A percentile compares a stretch with the other conserved stretches of the same genome.
Conservation (phyloP, 2,888 invertebrate genomes). For the Cerastis rubricosa region DNA sequence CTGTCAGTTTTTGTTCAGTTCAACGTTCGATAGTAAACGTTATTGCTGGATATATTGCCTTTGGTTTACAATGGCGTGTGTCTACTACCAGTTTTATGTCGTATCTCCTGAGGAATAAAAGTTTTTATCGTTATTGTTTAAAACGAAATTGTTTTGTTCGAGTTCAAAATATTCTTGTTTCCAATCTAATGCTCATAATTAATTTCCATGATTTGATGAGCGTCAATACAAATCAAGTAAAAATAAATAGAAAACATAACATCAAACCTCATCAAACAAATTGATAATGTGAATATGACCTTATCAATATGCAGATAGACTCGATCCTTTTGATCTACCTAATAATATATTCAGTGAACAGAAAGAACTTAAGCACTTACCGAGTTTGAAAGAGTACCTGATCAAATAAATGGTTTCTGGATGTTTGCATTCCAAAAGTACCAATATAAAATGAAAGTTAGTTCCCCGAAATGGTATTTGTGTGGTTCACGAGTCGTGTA, state of each 20-base stretch:
- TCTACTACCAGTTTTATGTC: slow-evolving; percentile 25
- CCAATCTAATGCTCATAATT: neutral
- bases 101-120: slow-evolving; percentile 8
- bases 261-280: slow-evolving; percentile 15
- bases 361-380: slow-evolving; percentile 40
- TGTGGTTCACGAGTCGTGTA: slow-evolving; percentile 65
- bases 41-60: slow-evolving; percentile 40
- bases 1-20: slow-evolving; percentile 56
- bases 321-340: slow-evolving; percentile 28
- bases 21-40: slow-evolving; percentile 57
- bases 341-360: slow-evolving; percentile 58
- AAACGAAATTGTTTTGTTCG: neutral
- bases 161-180: neutral
- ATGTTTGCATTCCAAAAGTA: slow-evolving; percentile 73
- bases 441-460: slow-evolving; percentile 76
- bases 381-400: slow-evolving; percentile 60
- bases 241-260: slow-evolving; percentile 5
- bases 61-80: slow-evolving; percentile 33
- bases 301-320: slow-evolving; percentile 27
- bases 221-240: slow-evolving; percentile 1
- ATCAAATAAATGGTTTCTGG: slow-evolving; percentile 73
- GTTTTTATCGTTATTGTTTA: neutral
- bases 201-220: neutral
- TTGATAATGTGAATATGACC: slow-evolving; percentile 18
- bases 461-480: slow-evolving; percentile 77